Percentiles rank a stretch among this genome's conserved stretches.
These are phyloP conservation scores for Griposia aprilina DNA, from an alignment of 2,888 invertebrate species.

Conservation along the genomic window DNA sequence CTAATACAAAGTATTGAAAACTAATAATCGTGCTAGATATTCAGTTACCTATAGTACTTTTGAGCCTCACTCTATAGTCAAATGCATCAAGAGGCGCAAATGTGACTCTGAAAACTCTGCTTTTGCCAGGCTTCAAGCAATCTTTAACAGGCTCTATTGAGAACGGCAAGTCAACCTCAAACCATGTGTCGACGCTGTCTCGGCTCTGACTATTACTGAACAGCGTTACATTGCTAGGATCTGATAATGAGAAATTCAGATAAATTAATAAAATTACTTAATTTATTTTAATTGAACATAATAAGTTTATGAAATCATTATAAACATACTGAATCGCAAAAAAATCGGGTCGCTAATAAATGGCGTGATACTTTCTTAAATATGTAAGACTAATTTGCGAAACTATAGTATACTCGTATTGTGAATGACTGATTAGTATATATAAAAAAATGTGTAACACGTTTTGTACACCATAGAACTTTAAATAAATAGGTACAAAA, in stretches of 20 bases:
- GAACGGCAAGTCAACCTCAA: constrained; percentile 88
- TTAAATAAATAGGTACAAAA: too few relatives aligned
- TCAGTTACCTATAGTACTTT: constrained; percentile 82
- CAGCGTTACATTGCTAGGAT: constrained; percentile 81
- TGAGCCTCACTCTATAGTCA: constrained; percentile 85
- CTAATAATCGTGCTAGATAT: neutral
- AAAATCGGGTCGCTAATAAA: too few relatives aligned
- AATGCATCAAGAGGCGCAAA: constrained; percentile 91
- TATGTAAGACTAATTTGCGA: too few relatives aligned
- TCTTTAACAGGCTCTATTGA: constrained; percentile 85
- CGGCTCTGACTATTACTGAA: constrained; percentile 81
- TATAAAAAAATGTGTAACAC: too few relatives aligned
- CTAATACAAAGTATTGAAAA: neutral
- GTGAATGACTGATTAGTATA: too few relatives aligned
- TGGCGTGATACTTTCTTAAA: too few relatives aligned
- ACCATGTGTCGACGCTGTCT: constrained; percentile 86
- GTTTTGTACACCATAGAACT: too few relatives aligned
- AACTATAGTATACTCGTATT: too few relatives aligned
- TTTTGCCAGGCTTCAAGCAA: constrained; percentile 85
- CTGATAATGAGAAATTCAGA: constrained; percentile 63
- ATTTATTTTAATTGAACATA: neutral
- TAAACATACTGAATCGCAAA: too few relatives aligned
- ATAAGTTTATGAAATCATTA: too few relatives aligned
- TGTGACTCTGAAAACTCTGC: constrained; percentile 83
- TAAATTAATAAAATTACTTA: neutral